A percentile compares a stretch with the other conserved stretches of the same genome.
Conservation (phyloP, 37 sponge, comb jelly and placozoan species). For the Halisarca cf. caerulea region DNA sequence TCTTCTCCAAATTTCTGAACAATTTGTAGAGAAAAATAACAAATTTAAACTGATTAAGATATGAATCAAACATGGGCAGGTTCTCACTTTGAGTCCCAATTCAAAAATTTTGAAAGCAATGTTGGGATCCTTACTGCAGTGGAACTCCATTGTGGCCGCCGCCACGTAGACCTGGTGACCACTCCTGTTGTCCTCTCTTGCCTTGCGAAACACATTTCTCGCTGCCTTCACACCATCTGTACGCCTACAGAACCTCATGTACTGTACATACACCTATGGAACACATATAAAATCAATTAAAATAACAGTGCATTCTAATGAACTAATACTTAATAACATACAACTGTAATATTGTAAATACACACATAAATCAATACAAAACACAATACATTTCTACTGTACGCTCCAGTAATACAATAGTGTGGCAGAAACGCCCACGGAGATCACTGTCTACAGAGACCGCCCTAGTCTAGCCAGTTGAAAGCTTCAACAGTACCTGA, state of each 20-base stretch:
- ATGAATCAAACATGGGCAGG: neutral
- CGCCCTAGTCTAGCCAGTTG: no score
- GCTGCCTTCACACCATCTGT: conserved; percentile 87
- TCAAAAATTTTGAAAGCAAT: conserved; percentile 96
- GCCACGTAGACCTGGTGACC: conserved; percentile 90
- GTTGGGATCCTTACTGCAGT: conserved; percentile 80
- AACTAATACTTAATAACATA: no score
- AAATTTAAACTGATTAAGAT: neutral
- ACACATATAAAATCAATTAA: neutral
- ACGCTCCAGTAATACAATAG: no score
- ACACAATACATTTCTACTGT: no score
- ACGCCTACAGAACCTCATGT: conserved; percentile 88
- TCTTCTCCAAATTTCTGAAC: conserved; percentile 82
- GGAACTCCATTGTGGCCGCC: conserved; percentile 97
- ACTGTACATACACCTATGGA: conserved; percentile 87
- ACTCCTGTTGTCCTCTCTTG: conserved; percentile 82
- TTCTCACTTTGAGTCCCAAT: conserved; percentile 86
- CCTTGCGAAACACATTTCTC: conserved; percentile 82
- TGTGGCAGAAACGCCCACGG: no score
- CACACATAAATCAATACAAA: no score
- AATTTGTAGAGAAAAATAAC: no score
- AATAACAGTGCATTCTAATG: no score
- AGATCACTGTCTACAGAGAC: no score
- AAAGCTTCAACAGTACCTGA: no score
- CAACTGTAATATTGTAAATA: no score